A percentile compares a stretch with the other conserved stretches of the same genome.
Conservation (phyloP, 2,888 invertebrate species). For the Amphipyra berbera region DNA sequence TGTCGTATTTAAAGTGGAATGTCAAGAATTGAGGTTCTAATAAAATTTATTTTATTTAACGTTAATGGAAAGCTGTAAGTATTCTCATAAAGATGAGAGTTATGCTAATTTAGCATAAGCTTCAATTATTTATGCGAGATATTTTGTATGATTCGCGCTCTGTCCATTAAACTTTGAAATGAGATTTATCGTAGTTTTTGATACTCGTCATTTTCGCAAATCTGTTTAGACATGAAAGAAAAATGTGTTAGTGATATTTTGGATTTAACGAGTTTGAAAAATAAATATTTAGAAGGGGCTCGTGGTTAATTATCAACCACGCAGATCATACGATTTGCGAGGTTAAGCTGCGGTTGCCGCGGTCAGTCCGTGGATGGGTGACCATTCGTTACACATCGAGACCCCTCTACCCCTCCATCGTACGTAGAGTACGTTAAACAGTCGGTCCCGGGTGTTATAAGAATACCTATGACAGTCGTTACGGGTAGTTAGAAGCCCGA, state of each 20-base stretch:
- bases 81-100: constrained; percentile 35
- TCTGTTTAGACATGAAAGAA: constrained; percentile 43
- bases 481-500: too few relatives aligned
- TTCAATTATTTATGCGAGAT: constrained; percentile 47
- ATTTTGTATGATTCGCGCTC: constrained; percentile 50
- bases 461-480: too few relatives aligned
- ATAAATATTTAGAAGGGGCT: too few relatives aligned
- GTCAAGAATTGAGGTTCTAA: constrained; percentile 59
- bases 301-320: too few relatives aligned
- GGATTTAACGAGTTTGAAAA: too few relatives aligned
- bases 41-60: constrained; percentile 63
- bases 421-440: too few relatives aligned
- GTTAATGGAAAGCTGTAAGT: constrained; percentile 41
- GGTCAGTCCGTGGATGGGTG: too few relatives aligned
- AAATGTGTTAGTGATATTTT: constrained; percentile 29
- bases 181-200: constrained; percentile 48
- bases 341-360: too few relatives aligned
- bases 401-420: too few relatives aligned
- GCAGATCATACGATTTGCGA: too few relatives aligned
- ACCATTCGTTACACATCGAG: too few relatives aligned
- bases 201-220: constrained; percentile 30
- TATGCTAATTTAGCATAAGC: constrained; percentile 49
- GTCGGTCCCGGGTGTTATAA: too few relatives aligned
- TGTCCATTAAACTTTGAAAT: constrained; percentile 47
- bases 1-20: constrained; percentile 47